Conservation (phyloP, 1,140 invertebrate genomes). For the Cheumatopsyche charites region DNA sequence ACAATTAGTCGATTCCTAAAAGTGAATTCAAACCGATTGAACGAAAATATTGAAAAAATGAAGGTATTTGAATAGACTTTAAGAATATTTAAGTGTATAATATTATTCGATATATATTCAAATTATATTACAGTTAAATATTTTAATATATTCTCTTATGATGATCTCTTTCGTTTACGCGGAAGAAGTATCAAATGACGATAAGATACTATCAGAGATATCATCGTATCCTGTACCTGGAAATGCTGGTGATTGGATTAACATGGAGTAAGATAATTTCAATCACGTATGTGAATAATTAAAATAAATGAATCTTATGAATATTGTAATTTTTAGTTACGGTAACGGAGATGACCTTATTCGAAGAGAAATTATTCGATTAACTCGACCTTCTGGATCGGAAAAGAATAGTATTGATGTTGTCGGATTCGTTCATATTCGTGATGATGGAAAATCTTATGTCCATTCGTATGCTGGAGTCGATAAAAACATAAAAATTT, state of each 20-base stretch:
- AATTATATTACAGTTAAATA: no score
- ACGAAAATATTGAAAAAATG: no score
- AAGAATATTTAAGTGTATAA: no score
- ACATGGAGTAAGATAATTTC: neutral
- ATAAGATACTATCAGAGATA: no score
- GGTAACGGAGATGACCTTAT: conserved; percentile 2
- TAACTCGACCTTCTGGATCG: neutral
- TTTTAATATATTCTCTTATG: no score
- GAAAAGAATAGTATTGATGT: neutral
- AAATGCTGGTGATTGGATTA: neutral
- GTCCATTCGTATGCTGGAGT: conserved; percentile 1
- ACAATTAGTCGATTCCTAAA: no score
- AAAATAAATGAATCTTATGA: neutral
- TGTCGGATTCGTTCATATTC: neutral
- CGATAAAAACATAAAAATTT: neutral
- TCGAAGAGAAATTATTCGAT: neutral
- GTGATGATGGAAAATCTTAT: conserved; percentile 8
- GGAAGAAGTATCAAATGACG: no score
- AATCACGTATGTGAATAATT: neutral
- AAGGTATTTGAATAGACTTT: no score
- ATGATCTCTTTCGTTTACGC: no score
- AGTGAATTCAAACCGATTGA: no score
- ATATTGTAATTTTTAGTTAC: neutral
- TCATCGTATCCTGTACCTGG: no score
- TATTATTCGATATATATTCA: no score